Evolutionary conservation across 2,113 vertebrate species (phyloP).

Genomic region (Numida meleagris): DNA sequence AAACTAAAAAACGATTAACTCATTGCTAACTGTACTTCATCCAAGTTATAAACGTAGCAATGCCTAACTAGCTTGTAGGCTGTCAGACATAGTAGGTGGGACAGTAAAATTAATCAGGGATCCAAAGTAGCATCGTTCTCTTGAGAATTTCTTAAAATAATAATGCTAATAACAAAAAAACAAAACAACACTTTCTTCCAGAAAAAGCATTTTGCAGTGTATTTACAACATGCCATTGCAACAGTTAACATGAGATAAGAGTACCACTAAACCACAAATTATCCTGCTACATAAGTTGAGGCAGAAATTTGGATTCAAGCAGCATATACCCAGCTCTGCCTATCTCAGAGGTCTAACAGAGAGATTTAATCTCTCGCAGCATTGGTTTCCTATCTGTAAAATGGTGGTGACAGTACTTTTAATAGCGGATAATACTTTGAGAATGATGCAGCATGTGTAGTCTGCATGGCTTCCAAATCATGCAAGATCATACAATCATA

Average conservation of each 20-base stretch:
- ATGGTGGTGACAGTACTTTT: not conserved
- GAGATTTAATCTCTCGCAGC: not conserved
- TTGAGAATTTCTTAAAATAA: not conserved
- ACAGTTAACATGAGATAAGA: not conserved
- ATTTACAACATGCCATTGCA: not conserved
- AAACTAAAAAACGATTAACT: not conserved
- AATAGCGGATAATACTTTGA: not conserved
- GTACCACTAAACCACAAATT: not conserved
- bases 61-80: not conserved
- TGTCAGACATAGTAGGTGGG: not conserved
- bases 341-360: not conserved
- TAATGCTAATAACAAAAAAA: too few relatives aligned
- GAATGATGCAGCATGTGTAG: not conserved
- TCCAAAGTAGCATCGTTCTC: not conserved
- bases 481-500: not conserved
- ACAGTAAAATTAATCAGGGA: not conserved
- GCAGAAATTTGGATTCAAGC: not conserved
- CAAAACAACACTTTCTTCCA: not conserved
- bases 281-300: not conserved
- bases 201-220: not conserved
- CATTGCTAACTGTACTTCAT: conserved; percentile 1
- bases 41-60: not conserved
- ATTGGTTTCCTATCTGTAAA: not conserved
- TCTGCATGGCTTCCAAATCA: not conserved
- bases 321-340: rapidly evolving